These are phyloP conservation scores for Heliocidaris erythrogramma DNA, from an alignment of 35 echinoderm and acorn worm species.

Conservation along the genomic window DNA sequence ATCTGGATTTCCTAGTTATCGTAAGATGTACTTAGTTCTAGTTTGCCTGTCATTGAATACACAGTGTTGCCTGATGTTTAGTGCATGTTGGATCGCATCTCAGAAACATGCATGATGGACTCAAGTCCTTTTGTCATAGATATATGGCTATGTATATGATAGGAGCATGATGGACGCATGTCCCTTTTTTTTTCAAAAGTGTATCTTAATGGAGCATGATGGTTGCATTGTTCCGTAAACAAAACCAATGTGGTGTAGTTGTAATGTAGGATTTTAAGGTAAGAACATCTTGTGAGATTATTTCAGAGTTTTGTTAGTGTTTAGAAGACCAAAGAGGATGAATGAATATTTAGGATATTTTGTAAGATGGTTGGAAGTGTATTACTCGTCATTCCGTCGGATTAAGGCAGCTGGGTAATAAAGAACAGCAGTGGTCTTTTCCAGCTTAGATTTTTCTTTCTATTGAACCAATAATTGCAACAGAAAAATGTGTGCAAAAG, in stretches of 20 bases:
- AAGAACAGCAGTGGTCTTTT: background rate
- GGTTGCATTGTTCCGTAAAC: background rate
- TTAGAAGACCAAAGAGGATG: constrained; percentile 35
- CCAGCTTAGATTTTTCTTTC: constrained; percentile 16
- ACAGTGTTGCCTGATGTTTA: constrained; percentile 16
- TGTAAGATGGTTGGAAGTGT: background rate
- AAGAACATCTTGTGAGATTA: constrained; percentile 21
- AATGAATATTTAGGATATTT: constrained; percentile 15
- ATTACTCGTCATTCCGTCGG: constrained; percentile 23
- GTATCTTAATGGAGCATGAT: background rate
- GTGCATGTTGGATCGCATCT: constrained; percentile 36
- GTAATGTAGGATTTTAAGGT: background rate
- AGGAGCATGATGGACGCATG: constrained; percentile 15
- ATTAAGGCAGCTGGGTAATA: background rate
- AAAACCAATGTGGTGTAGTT: background rate
- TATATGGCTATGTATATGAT: background rate
- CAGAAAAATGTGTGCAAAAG: background rate
- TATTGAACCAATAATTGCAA: background rate
- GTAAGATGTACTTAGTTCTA: constrained; percentile 28
- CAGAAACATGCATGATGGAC: background rate
- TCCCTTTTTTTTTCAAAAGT: background rate
- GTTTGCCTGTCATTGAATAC: constrained; percentile 21
- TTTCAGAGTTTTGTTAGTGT: background rate
- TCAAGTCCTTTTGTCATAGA: background rate
- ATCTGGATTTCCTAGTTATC: constrained; percentile 34